A percentile compares a stretch with the other conserved stretches of the same genome.
Evolutionary conservation across 35 echinoderm and acorn worm genomes (phyloP).

Genomic region (Heliocidaris erythrogramma): DNA sequence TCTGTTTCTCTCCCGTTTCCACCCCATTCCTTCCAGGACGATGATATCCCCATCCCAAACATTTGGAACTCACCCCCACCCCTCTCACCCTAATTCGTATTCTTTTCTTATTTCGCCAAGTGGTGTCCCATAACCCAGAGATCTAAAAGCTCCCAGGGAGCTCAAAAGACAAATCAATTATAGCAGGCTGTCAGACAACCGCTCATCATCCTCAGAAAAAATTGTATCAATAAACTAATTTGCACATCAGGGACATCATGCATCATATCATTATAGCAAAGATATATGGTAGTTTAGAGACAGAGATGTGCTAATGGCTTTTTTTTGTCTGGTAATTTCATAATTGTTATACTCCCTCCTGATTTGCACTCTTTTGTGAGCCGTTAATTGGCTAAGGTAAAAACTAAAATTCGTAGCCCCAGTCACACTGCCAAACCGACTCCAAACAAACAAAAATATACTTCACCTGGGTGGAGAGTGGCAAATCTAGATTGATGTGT

Average conservation of each 20-base stretch:
- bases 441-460: no score
- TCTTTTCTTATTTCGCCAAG: neutral
- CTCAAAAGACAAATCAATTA: neutral
- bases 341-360: neutral
- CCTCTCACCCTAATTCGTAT: neutral
- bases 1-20: neutral
- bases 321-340: neutral
- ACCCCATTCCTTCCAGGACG: neutral
- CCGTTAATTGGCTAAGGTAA: neutral
- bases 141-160: neutral
- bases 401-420: neutral
- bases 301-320: neutral
- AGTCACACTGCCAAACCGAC: no score
- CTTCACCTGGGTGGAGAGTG: no score
- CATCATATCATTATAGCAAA: neutral
- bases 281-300: neutral
- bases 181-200: neutral
- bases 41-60: no score
- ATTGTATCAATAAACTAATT: slow-evolving; percentile 19
- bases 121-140: neutral
- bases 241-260: neutral
- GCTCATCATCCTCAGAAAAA: neutral
- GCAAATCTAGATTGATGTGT: no score
- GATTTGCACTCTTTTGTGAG: neutral
- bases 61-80: neutral